A percentile compares a stretch with the other conserved stretches of the same genome.
Conservation (phyloP, 2,113 vertebrate species). For the Steatornis caripensis region DNA sequence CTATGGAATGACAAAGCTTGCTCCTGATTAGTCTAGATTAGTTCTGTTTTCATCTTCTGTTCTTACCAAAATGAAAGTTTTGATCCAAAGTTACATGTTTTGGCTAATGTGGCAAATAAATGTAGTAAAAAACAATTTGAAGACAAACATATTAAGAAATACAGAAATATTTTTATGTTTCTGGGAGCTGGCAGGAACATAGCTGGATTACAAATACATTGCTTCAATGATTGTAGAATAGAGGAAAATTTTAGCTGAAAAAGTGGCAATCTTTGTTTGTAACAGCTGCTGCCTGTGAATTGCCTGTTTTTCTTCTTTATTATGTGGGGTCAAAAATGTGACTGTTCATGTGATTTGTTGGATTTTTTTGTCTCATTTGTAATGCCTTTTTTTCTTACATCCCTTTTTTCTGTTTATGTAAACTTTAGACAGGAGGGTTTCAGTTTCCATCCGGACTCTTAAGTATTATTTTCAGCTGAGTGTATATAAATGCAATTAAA, state of each 20-base stretch:
- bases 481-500: neutral
- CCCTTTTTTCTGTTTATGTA: neutral
- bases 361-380: neutral
- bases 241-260: neutral
- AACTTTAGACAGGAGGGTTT: neutral
- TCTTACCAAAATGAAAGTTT: neutral
- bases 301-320: neutral
- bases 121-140: neutral
- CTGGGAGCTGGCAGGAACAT: neutral
- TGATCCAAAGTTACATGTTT: neutral
- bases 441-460: neutral
- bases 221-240: neutral
- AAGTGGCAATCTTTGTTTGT: neutral
- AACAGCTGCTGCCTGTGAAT: neutral
- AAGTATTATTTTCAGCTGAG: neutral
- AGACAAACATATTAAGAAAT: neutral
- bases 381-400: neutral
- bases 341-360: neutral
- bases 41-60: neutral
- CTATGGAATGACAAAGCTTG: neutral
- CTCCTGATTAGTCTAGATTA: neutral
- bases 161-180: neutral
- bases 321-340: neutral
- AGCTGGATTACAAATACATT: neutral
- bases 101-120: neutral